These are phyloP conservation scores for Enteromius anoplus DNA, from an alignment of 2,797 vertebrate species.

Conservation along the genomic window DNA sequence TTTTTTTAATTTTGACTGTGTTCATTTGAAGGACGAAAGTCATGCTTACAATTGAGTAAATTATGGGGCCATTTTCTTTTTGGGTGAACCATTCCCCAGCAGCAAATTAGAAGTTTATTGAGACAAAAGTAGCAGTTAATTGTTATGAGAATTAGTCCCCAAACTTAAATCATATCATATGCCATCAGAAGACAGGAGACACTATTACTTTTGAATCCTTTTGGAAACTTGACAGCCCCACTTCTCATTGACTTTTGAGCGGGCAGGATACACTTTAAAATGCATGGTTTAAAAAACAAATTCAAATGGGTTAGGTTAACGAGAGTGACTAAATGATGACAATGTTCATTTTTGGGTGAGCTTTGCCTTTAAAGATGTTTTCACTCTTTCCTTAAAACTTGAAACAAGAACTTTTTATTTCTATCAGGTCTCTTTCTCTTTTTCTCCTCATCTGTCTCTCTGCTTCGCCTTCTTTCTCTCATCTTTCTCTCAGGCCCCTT, in stretches of 20 bases:
- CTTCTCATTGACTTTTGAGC: not conserved
- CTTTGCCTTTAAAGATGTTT: not conserved
- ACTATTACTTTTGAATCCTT: not conserved
- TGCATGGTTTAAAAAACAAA: not conserved
- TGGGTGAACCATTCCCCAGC: not conserved
- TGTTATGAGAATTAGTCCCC: not conserved
- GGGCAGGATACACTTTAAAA: not conserved
- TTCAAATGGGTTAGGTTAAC: not conserved
- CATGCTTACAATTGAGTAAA: too few species aligned
- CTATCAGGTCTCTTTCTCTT: conserved; percentile 53
- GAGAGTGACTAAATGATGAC: not conserved
- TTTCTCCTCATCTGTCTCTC: conserved; percentile 33
- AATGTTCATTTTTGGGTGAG: not conserved
- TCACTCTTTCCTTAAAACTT: conserved; percentile 54
- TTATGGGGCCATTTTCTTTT: too few species aligned
- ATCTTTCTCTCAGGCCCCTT: conserved; percentile 55
- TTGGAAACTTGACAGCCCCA: not conserved
- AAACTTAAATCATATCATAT: not conserved
- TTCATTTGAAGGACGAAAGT: too few species aligned
- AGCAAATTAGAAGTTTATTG: not conserved
- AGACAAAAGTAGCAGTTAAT: not conserved
- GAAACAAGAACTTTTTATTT: conserved; percentile 43
- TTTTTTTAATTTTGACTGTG: too few species aligned
- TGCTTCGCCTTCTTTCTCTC: conserved; percentile 5
- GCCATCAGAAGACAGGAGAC: not conserved